Percentiles rank a stretch among this genome's conserved stretches.
These are phyloP conservation scores for Leptonema lineaticorne DNA, from an alignment of 1,140 invertebrate species.

Conservation along the genomic window DNA sequence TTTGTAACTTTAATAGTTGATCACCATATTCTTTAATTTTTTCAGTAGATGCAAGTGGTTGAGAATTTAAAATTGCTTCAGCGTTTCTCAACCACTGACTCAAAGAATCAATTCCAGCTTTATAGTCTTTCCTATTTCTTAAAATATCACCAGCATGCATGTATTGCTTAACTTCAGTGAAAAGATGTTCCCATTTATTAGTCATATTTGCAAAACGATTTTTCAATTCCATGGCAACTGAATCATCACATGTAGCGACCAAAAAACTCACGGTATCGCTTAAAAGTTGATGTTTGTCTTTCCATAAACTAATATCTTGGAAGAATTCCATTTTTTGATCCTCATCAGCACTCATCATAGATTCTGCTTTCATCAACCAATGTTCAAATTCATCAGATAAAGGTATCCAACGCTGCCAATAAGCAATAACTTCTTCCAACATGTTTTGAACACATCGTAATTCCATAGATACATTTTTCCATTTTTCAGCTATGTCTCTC, in stretches of 20 bases:
- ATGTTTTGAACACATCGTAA: conserved; percentile 86
- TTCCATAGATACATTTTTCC: conserved; percentile 88
- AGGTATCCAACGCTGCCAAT: conserved; percentile 83
- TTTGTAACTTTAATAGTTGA: conserved; percentile 74
- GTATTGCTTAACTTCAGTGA: conserved; percentile 78
- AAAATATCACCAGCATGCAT: conserved; percentile 86
- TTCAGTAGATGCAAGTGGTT: conserved; percentile 71
- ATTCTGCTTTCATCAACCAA: conserved; percentile 81
- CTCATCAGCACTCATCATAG: conserved; percentile 73
- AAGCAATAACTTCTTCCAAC: conserved; percentile 82
- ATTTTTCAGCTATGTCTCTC: conserved; percentile 80
- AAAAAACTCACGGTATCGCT: conserved; percentile 86
- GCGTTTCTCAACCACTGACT: conserved; percentile 79
- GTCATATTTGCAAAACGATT: conserved; percentile 72
- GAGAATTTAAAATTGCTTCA: conserved; percentile 66
- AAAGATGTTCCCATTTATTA: conserved; percentile 77
- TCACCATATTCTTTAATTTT: conserved; percentile 79
- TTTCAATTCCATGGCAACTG: conserved; percentile 74
- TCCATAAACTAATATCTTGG: conserved; percentile 85
- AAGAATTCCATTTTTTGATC: conserved; percentile 88
- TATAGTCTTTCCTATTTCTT: conserved; percentile 78
- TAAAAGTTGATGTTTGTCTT: conserved; percentile 80
- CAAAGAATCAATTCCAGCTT: conserved; percentile 71
- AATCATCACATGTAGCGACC: conserved; percentile 81
- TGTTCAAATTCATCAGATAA: conserved; percentile 71